phyloP scores from a whole-genome alignment of 2,113 vertebrate species.

The Callorhinus ursinus region DNA sequence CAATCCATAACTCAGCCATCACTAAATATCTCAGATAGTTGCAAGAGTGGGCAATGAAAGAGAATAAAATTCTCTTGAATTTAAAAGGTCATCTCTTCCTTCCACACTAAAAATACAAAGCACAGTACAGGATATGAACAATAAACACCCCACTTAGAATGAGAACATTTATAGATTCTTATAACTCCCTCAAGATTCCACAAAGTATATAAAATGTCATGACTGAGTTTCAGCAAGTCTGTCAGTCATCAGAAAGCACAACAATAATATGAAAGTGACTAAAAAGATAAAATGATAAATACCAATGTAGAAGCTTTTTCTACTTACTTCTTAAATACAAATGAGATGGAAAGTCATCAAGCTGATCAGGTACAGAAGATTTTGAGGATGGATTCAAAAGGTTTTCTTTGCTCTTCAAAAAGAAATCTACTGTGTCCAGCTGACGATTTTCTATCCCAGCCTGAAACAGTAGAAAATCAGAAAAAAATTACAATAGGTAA shows the following conservation, averaged over 20 bases:
- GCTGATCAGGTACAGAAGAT: slow-evolving; percentile 77
- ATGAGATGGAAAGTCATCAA: slow-evolving; percentile 54
- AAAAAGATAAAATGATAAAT: slow-evolving; percentile 17
- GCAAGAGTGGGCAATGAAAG: not conserved
- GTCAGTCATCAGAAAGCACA: not conserved
- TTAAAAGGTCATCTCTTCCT: slow-evolving; percentile 10
- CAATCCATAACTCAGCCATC: not conserved
- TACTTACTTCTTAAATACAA: slow-evolving; percentile 89
- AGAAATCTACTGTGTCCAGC: slow-evolving; percentile 96
- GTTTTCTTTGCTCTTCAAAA: slow-evolving; percentile 96
- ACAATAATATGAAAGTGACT: slow-evolving; percentile 26
- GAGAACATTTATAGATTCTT: not conserved
- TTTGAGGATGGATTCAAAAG: slow-evolving; percentile 84
- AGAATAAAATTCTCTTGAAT: slow-evolving; percentile 12
- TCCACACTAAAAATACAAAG: not conserved
- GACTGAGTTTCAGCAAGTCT: slow-evolving; percentile 7
- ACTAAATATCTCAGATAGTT: not conserved
- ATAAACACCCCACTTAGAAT: not conserved
- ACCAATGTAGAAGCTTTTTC: not conserved
- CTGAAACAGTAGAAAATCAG: slow-evolving; percentile 80
- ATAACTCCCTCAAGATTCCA: not conserved
- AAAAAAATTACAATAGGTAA: slow-evolving; percentile 21
- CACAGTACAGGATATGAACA: not conserved
- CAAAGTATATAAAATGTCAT: not conserved
- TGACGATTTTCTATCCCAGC: slow-evolving; percentile 96